Conservation (phyloP, 2,113 vertebrate genomes). For the Otocyon megalotis region DNA sequence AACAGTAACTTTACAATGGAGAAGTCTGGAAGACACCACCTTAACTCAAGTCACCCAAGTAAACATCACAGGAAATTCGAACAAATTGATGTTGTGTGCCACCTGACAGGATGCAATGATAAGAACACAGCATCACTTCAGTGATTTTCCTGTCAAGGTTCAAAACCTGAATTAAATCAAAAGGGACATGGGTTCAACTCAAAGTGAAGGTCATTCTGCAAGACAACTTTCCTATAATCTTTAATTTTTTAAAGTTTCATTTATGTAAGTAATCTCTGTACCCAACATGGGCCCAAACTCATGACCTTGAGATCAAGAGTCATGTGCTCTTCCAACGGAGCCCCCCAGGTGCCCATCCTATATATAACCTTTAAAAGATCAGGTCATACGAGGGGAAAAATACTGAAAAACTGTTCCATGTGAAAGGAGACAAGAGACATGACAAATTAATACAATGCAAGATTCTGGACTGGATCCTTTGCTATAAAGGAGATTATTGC, state of each 20-base stretch:
- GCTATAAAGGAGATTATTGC: neutral
- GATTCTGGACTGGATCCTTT: neutral
- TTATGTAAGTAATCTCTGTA: neutral
- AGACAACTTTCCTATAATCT: neutral
- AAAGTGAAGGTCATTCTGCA: neutral
- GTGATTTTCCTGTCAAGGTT: neutral
- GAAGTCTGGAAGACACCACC: neutral
- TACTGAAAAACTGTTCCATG: neutral
- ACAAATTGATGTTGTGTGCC: neutral
- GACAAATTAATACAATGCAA: neutral
- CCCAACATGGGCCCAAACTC: neutral
- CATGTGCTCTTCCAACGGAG: neutral
- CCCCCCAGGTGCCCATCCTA: neutral
- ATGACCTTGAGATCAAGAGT: neutral
- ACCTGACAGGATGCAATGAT: neutral
- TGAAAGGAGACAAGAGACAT: neutral
- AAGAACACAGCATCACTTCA: neutral
- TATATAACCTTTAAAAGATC: neutral
- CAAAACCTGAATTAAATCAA: neutral
- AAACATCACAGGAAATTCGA: neutral
- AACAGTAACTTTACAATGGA: neutral
- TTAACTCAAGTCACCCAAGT: neutral
- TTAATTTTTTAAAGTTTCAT: neutral
- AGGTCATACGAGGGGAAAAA: constrained; percentile 9
- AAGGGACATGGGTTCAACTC: neutral